Evolutionary conservation across 2,113 vertebrate genomes (phyloP), one percentile per base, ranked within the genome.

Genomic region (Proteles cristata): DNA sequence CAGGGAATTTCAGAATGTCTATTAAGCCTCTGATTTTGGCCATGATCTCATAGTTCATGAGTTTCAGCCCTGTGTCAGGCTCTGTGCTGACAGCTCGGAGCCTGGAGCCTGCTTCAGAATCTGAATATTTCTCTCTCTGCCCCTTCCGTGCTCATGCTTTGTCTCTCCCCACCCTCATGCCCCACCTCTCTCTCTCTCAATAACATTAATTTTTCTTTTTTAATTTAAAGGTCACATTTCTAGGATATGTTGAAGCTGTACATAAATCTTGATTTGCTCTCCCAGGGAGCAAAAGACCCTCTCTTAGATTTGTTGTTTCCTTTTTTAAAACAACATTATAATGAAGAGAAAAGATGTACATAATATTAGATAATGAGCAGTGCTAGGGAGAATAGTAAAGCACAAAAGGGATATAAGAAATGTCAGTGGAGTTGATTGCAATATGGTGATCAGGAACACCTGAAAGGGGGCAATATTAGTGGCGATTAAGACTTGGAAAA

Each of bases 371-470:
- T n/a, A 90, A 87, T 35, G 53, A 39, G 16, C 11, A 26, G 39
- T 50, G 6, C 7, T 63, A 11, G 11, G 4, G 7, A 35, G 31
- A 73, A 45, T 26, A 58, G 26, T 45, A 80, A 26, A 48, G 11
- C 63, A 28, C 33, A 1, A 86, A 76, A 79, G 0, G 2, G 11
- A 7, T 21, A 25, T 7, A 35, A 80, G 14, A 87, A 33, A 81
- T 33, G 7, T 4, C 4, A 31, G 7, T 35, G 7, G 26, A 15
- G 6, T 68, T 15, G 28, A 39, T 4, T 48, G 1, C 33, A 93
- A 5, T 33, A 5, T 0, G 1, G 9, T 74, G 39, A 28, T 45
- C 8, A 9, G 17, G 33, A 86, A 53, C 4, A 35, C 0, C 6
- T 61, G 9, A 50, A 58, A 82, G 33, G 9, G 17, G 16, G 2